Base-by-base conservation (phyloP, 2,888 invertebrate species). In the Campoplex nolae region DNA sequence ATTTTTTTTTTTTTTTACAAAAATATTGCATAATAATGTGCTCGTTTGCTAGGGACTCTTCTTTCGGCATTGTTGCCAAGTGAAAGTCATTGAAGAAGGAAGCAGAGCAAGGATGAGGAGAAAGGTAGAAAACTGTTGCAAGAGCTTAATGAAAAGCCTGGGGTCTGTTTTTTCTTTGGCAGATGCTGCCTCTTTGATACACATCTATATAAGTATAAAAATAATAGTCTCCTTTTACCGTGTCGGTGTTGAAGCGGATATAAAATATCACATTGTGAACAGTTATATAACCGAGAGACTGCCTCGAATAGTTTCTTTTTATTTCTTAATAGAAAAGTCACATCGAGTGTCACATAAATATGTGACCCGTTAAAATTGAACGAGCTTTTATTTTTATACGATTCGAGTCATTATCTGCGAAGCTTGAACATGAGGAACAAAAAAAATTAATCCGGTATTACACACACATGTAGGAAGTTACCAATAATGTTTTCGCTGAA, bases 111-210 rank as follows among this genome's bases (percentile, higher is more conserved):
- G 54, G 58, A n/a, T 13, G 23, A 51, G 76, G 35, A 23, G 16
- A 48, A 58, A 73, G 58, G 56, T 56, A 76, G 67, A 65, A 58
- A 32, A 71, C 76, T 67, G 71, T 77, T 51, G 45, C 45, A 71
- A 18, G 35, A 82, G 67, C 71, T 54, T 82, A 85, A 85, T 85
- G 85, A 77, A 82, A 85, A 77, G 56, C 77, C 73, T 28, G 82
- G 32, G 67, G 82, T 82, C 81, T 82, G 56, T 82, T 85, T 85
- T 77, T 58, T 51, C 71, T 67, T 68, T 68, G 32, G 58, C 38
- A 74, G 67, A 32, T 73, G 35, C 13, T 74, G 18, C 70, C 45
- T 48, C 70, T 58, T 68, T 13, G 58, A 38, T 23, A 13, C 35
- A 62, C 35, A 62, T 48, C n/a, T 35, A 45, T 73, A 32, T 23